Evolutionary conservation across 2,113 vertebrate genomes (phyloP).

Genomic region (Pterocles burchelli): DNA sequence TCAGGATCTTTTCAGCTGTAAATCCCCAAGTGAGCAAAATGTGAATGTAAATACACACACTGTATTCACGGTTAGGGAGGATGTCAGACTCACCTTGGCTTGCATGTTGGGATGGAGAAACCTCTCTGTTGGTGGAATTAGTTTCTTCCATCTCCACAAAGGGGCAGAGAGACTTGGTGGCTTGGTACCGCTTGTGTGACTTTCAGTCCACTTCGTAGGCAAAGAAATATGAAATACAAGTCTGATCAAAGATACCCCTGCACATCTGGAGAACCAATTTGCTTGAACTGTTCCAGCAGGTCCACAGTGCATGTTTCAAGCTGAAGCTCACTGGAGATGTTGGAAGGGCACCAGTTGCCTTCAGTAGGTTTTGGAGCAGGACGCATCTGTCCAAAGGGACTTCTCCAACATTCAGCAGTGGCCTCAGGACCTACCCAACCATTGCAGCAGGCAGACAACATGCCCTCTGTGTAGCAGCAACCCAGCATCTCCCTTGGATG

Average conservation of each 20-base stretch:
- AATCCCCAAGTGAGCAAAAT: neutral
- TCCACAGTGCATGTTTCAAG: neutral
- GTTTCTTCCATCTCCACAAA: neutral
- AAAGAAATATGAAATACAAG: neutral
- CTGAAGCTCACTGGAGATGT: neutral
- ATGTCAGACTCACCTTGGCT: neutral
- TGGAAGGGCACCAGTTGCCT: neutral
- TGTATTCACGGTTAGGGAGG: fast-evolving
- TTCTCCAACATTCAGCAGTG: neutral
- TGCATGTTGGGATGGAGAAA: neutral
- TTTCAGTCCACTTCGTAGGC: neutral
- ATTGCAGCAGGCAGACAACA: neutral
- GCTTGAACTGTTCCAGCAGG: neutral
- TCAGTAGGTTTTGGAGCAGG: neutral
- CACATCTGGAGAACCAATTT: neutral
- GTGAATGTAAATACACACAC: fast-evolving
- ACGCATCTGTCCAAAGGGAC: neutral
- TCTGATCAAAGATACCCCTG: neutral
- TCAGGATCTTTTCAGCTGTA: neutral
- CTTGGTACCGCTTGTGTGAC: neutral
- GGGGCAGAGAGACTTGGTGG: neutral
- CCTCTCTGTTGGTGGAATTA: neutral
- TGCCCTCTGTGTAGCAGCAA: fast-evolving
- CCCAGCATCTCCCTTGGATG: no score
- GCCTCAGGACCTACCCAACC: neutral